phyloP scores from a whole-genome alignment of 2,113 vertebrate genomes.

The Condylura cristata region DNA sequence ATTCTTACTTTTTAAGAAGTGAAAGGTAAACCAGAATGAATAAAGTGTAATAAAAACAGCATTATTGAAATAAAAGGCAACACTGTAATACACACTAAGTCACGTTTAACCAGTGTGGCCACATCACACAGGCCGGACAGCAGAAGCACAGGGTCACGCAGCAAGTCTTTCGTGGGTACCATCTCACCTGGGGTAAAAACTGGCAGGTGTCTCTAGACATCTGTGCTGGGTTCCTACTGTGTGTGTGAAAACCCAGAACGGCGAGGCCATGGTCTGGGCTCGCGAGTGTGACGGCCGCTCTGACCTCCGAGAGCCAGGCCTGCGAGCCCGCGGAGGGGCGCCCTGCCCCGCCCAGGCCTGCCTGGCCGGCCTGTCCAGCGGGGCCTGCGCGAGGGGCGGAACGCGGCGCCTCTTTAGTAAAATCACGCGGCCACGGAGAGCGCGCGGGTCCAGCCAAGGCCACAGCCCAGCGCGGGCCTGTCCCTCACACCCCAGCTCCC shows the following conservation, averaged over 20 bases:
- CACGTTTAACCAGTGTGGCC: background rate
- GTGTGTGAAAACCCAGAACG: background rate
- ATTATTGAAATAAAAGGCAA: slow-evolving; percentile 1
- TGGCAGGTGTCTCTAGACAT: background rate
- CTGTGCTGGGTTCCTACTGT: background rate
- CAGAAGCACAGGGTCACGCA: background rate
- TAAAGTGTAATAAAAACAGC: background rate
- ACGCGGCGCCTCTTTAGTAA: too few species aligned
- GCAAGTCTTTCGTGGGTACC: background rate
- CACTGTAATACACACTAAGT: slow-evolving; percentile 45
- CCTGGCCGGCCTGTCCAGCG: too few species aligned
- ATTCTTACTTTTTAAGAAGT: background rate
- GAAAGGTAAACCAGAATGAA: background rate
- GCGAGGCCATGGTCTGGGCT: too few species aligned
- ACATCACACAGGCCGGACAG: background rate
- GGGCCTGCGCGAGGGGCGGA: too few species aligned
- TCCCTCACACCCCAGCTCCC: too few species aligned
- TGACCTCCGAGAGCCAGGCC: too few species aligned
- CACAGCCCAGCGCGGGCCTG: too few species aligned
- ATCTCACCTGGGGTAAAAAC: background rate
- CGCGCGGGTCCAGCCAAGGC: too few species aligned
- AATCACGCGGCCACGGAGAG: too few species aligned
- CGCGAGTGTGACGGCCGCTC: too few species aligned
- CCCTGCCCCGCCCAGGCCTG: too few species aligned
- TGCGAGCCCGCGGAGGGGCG: too few species aligned